Evolutionary conservation across 2,113 vertebrate species (phyloP), one percentile per base, ranked within the genome.

Genomic region (Echinops telfairi): DNA sequence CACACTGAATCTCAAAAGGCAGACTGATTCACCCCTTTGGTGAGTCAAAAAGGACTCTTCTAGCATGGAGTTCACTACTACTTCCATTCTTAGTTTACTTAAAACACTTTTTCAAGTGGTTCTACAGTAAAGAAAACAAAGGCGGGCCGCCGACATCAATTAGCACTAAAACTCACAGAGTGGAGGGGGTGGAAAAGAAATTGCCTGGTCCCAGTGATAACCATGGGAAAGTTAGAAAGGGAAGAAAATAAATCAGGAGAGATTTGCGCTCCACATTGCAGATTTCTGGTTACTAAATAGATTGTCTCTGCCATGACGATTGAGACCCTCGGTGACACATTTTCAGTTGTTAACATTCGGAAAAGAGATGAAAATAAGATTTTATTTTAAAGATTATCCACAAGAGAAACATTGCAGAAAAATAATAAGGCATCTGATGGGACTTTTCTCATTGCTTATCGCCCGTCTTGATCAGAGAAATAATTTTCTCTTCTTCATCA

Each of bases 201-300:
- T 43, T 66, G 12, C 12, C 66, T 38, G 17, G 53, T 25, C 53
- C 2, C 11, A 73, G 3, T 15, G 17, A 82, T 38, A 62, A 85
- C 29, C 19, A 58, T 0, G 1, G 10, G 64, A 7, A 86, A 85
- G 31, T 36, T 47, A 80, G 22, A 82, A 83, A 38, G 81, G 23
- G 33, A 83, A 64, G n/a, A 38, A 19, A 64, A 38, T 64, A 64
- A 33, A 62, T 0, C n/a, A 53, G 58, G 27, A 94, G 66, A 84
- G 66, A 73, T n/a, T 53, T 89, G 33, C 82, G 29, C 68, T 78
- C 40, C 78, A 78, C 20, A n/a, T 85, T 88, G 16, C 19, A 87
- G 71, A 36, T 84, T 31, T 77, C 57, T 29, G 29, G 33, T 92
- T 89, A 85, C 75, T 36, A 70, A 90, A 83, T 53, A 83, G 73